These are phyloP conservation scores for Ennomos quercinarius DNA, from an alignment of 2,888 invertebrate genomes.

Conservation along the genomic window DNA sequence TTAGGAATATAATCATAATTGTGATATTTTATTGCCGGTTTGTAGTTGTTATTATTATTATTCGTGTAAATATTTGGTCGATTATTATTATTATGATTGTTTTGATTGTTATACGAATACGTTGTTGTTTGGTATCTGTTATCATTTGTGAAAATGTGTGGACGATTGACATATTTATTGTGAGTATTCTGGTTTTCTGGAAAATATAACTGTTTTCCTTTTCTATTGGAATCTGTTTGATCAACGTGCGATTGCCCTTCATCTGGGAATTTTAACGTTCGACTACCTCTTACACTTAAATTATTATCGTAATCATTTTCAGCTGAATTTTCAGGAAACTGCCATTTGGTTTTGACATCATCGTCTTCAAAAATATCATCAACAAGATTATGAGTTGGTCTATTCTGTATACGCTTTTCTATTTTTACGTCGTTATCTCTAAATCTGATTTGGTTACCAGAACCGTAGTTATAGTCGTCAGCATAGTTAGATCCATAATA, in stretches of 20 bases:
- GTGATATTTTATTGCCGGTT: conserved; percentile 17
- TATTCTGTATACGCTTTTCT: conserved; percentile 70
- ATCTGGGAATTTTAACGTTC: conserved; percentile 55
- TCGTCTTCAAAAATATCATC: conserved; percentile 35
- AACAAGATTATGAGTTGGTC: conserved; percentile 44
- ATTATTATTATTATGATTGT: conserved; percentile 6
- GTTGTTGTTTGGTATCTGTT: conserved; percentile 23
- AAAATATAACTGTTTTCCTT: conserved; percentile 46
- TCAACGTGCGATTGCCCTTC: conserved; percentile 30
- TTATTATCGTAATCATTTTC: conserved; percentile 36
- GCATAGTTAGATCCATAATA: conserved; percentile 54
- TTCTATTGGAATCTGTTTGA: conserved; percentile 40
- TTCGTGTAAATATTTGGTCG: conserved; percentile 9
- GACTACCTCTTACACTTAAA: conserved; percentile 38
- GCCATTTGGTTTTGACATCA: conserved; percentile 54
- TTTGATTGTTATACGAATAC: conserved; percentile 18
- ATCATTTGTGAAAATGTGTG: conserved; percentile 5
- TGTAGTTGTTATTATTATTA: conserved; percentile 18
- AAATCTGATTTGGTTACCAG: conserved; percentile 40
- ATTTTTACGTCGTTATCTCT: conserved; percentile 47
- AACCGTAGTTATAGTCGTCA: conserved; percentile 45
- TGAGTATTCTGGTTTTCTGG: conserved; percentile 34
- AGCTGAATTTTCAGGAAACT: conserved; percentile 56
- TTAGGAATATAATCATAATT: conserved; percentile 28
- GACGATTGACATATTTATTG: conserved; percentile 18